A percentile compares a stretch with the other conserved stretches of the same genome.
phyloP scores from a whole-genome alignment of 2,797 vertebrate genomes.

The Clarias pachynema region DNA sequence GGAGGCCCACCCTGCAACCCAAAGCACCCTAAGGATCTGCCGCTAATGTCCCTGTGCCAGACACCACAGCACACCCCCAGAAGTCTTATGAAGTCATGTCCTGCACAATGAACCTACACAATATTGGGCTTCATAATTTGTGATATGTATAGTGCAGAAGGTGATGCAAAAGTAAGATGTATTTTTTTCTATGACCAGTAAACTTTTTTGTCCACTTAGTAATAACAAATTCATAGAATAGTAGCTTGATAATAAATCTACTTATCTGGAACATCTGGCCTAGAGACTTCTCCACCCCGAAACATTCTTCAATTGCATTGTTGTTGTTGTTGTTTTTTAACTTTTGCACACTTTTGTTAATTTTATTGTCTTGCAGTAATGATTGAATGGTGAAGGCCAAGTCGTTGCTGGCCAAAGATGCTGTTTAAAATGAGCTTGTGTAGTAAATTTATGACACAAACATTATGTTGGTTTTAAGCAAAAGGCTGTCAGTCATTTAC shows the following conservation, averaged over 20 bases:
- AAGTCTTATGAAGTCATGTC: no score
- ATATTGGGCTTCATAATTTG: no score
- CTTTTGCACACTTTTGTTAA: not conserved
- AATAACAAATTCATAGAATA: conserved; percentile 1
- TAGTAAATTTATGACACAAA: not conserved
- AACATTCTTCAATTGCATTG: not conserved
- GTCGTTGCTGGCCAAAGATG: not conserved
- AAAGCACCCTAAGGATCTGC: no score
- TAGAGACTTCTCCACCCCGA: not conserved
- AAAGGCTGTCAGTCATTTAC: conserved; percentile 52
- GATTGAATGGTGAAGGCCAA: not conserved
- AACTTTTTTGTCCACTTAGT: not conserved
- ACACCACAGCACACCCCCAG: no score
- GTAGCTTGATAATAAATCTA: not conserved
- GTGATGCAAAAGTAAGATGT: not conserved
- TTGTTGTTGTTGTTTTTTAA: no score
- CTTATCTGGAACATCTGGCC: not conserved
- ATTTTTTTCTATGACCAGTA: not conserved
- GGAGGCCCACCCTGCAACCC: no score
- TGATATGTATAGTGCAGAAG: no score
- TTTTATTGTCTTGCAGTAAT: not conserved
- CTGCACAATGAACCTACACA: no score
- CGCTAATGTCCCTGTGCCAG: no score
- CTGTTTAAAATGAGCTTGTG: not conserved
- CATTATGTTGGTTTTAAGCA: conserved; percentile 30